Evolutionary conservation across 2,888 invertebrate genomes (phyloP), one percentile per base, ranked within the genome.

Genomic region (Galeruca laticollis): DNA sequence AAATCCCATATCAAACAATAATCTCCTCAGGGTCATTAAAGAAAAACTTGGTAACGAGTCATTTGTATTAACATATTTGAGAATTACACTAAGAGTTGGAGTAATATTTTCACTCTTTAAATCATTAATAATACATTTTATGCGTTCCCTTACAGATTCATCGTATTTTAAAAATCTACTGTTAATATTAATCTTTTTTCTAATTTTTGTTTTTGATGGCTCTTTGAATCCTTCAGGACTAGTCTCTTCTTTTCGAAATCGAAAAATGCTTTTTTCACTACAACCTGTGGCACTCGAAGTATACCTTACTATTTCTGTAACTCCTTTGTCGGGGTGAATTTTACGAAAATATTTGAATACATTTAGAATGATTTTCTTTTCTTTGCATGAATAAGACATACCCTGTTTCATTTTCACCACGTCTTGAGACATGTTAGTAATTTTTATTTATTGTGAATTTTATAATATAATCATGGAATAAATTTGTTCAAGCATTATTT

Each of bases 321-420:
- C 81, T 65, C 83, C 83, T 66, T 81, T 80, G 43, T 84, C 83
- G 1, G 84, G 81, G 73, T 80, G 78, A 68, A 82, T 77, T 18
- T 73, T 74, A 13, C 82, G 80, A 71, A 85, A 84, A 75, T 85
- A 85, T 77, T 85, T 85, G 67, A 85, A 85, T 4, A 85, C 85
- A 70, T 85, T 85, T 47, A 85, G 76, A 64, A 85, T 85, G 37
- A 85, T 85, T 37, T 83, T 85, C 75, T 85, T 85, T 73, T 85
- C 85, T 76, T 85, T 85, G 68, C 82, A 80, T 2, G 84, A 81
- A 73, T 85, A 85, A 6, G 84, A 82, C 85, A 85, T 85, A 40
- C 85, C 85, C 71, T 85, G 84, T 76, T 84, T 84, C 84, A 85
- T 85, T 79, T 85, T 85, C 69, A 83, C 83, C 35, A 84, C 77